These are phyloP conservation scores for Botia kubotai DNA, from an alignment of 2,797 vertebrate genomes.

Conservation along the genomic window DNA sequence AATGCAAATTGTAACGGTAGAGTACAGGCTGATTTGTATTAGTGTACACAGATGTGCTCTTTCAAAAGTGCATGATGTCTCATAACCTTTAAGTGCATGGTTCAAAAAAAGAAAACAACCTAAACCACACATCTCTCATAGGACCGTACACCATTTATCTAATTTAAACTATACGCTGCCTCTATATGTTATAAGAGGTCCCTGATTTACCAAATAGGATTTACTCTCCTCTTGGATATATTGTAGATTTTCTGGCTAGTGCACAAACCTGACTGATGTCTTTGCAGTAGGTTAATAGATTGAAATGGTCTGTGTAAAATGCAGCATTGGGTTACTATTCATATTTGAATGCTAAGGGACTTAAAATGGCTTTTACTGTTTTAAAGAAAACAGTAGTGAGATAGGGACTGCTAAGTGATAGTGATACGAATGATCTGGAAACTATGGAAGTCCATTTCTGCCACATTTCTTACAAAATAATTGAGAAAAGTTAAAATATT, in stretches of 20 bases:
- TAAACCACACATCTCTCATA: not conserved
- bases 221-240: conserved; percentile 9
- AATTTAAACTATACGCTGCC: not conserved
- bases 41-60: conserved; percentile 4
- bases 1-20: not conserved
- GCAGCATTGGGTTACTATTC: not conserved
- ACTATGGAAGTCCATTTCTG: not conserved
- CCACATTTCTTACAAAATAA: not conserved
- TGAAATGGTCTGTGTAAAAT: conserved; percentile 1
- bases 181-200: not conserved
- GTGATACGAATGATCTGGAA: conserved; percentile 41
- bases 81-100: conserved; percentile 42
- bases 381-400: conserved; percentile 10
- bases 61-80: conserved; percentile 45
- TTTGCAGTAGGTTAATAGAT: conserved; percentile 5
- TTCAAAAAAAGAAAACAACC: not conserved
- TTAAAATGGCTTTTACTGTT: conserved; percentile 43
- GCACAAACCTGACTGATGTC: not conserved
- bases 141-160: not conserved
- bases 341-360: not conserved
- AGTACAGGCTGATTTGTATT: conserved; percentile 21
- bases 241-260: not conserved
- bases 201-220: not conserved
- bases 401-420: conserved; percentile 39
- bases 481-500: no score